Percentiles rank a stretch among this genome's conserved stretches.
phyloP scores from a whole-genome alignment of 2,113 vertebrate genomes.

The Microcebus tavaratra region DNA sequence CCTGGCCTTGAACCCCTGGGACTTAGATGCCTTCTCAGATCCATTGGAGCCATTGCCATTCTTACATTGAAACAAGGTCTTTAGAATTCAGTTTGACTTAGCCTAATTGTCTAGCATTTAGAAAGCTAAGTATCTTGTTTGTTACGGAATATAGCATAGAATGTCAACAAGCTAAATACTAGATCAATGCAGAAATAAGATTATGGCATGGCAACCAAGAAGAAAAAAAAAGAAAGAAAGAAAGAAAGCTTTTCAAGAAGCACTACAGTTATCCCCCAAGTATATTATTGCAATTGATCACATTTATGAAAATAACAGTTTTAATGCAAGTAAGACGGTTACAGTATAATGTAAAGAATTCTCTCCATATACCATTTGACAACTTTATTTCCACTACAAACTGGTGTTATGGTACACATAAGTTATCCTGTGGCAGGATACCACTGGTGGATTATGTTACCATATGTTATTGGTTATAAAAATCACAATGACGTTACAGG shows the following conservation, averaged over 20 bases:
- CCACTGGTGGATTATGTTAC: background rate
- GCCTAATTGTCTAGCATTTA: background rate
- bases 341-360: constrained; percentile 53
- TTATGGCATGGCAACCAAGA: background rate
- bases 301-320: constrained; percentile 48
- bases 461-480: constrained; percentile 43
- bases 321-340: constrained; percentile 10
- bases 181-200: constrained; percentile 19
- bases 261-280: background rate
- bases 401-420: constrained; percentile 7
- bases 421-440: background rate
- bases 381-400: constrained; percentile 61
- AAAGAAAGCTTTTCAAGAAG: background rate
- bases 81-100: background rate
- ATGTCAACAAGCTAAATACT: background rate
- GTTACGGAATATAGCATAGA: background rate
- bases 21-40: background rate
- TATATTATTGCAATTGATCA: constrained; percentile 42
- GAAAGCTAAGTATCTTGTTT: constrained; percentile 36
- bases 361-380: background rate
- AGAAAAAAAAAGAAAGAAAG: background rate
- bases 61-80: background rate
- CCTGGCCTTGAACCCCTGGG: background rate
- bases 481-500: constrained; percentile 4
- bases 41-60: background rate